Base-by-base conservation (phyloP, 1,140 invertebrate genomes). In the Conus betulinus region DNA sequence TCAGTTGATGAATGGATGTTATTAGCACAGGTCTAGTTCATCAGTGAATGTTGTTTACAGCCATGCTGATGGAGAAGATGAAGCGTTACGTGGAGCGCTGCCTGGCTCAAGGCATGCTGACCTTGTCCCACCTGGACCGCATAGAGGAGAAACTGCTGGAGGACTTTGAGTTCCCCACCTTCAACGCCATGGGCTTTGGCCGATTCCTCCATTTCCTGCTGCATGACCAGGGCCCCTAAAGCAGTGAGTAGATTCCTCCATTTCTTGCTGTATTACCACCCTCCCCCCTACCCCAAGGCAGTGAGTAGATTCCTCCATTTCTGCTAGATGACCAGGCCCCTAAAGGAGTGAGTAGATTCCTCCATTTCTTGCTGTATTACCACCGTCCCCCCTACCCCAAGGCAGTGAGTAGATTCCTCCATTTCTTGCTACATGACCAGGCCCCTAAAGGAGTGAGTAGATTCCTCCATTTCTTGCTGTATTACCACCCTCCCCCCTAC, bases 141-240 rank as follows among this genome's bases (percentile, higher is more conserved):
- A 94, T 95, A 25, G 94, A 95, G 89, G 91, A 93, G 81, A 94
- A 93, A 84, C 83, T 95, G 8, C 81, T 91, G 17, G 92, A 93
- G 78, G 93, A 94, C 57, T 94, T 91, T 88, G 89, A 87, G 3
- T 93, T 92, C 82, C 60, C 89, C 2, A 85, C 88, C 6, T 95
- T 95, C 88, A 25, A 53, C 76, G 89, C 83, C 8, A 92, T 95
- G 90, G 93, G 93, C 11, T 91, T 91, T 90, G 93, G 93, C 25
- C 88, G 91, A 74, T 95, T 95, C 89, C 88, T 94, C 23, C 88
- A 93, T 25, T 94, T 95, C 87, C 55, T 94, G 5, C 79, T 91
- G 13, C 71, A 88, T 17, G 93, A 94, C 71, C 39, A 78, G 57
- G 82, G 84, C 76, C 89, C 92, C 20, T 3, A 94, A 93, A 91